Evolutionary conservation across 2,797 vertebrate genomes (phyloP).

Genomic region (Molossus molossus): DNA sequence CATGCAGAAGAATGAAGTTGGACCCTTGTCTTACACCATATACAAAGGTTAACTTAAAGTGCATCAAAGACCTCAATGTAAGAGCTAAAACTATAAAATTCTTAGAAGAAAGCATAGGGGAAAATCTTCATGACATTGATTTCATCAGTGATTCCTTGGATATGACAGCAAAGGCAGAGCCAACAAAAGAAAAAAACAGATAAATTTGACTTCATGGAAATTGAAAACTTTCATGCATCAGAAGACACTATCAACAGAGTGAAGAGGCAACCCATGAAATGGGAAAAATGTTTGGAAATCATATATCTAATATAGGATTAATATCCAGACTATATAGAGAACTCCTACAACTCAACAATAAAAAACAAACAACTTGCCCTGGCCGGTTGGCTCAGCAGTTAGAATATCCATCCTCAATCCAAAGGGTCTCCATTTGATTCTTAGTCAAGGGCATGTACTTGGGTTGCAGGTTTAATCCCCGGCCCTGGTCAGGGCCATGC

Average conservation of each 20-base stretch:
- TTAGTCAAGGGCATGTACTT: too few relatives aligned
- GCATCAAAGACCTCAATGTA: neutral
- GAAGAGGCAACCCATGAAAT: neutral
- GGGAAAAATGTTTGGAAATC: neutral
- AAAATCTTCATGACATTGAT: neutral
- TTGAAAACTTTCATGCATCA: neutral
- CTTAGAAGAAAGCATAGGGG: neutral
- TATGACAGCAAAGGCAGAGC: neutral
- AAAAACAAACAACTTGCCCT: neutral
- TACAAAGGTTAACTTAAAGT: neutral
- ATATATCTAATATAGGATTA: neutral
- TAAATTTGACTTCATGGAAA: neutral
- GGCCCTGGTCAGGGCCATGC: too few relatives aligned
- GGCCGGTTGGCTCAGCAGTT: too few relatives aligned
- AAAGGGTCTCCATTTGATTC: too few relatives aligned
- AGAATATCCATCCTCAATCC: too few relatives aligned
- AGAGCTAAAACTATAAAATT: neutral
- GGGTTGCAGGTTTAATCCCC: too few relatives aligned
- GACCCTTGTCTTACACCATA: neutral
- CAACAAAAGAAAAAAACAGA: neutral
- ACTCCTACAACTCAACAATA: neutral
- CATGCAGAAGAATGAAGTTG: neutral
- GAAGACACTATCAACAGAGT: neutral
- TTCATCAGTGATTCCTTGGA: neutral
- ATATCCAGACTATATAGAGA: neutral